Base-by-base conservation (phyloP, 2,797 vertebrate species). In the Hippoglossus hippoglossus region DNA sequence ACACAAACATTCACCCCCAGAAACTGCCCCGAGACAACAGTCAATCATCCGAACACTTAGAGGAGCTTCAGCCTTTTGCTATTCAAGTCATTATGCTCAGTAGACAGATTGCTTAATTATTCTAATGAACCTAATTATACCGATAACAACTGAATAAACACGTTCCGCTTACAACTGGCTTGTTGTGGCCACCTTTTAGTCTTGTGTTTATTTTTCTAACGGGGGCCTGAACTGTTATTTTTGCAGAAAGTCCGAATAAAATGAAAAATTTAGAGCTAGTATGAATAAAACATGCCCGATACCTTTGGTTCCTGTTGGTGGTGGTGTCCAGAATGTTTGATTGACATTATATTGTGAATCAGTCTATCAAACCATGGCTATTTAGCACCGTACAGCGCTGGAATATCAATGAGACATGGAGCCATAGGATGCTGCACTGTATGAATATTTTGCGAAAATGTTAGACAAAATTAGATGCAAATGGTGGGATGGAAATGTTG, bases 271-370 rank as follows among this genome's bases (percentile, higher is more conserved):
- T 74, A 74, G 84, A 83, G 73, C 50, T n/a, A 2, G 46, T 21
- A 89, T 93, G 92, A 94, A 94, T 94, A 90, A 94, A 93, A 91
- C 87, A 94, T 91, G 64, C 50, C 44, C 46, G 53, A 60, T 68
- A 86, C 80, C 85, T 89, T 88, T 81, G 77, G 77, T 79, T 89
- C 75, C 87, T 89, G 87, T 88, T 85, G 85, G 79, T 77, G 81
- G 75, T 73, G 58, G 78, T 88, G 89, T 93, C 90, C 87, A 70
- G 82, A 90, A 90, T 91, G 76, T 88, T 88, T 91, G 89, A 91
- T 87, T 93, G 93, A 89, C 86, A 78, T 92, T 88, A 76, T 84
- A 84, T 89, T 87, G 86, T 86, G 85, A 89, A 91, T 88, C 87
- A 81, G 87, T 86, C 89, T 68, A 88, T 93, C 89, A 89, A 82